Evolutionary conservation across 2,797 vertebrate genomes (phyloP), one percentile per base, ranked within the genome.

Genomic region (Clarias pachynema): DNA sequence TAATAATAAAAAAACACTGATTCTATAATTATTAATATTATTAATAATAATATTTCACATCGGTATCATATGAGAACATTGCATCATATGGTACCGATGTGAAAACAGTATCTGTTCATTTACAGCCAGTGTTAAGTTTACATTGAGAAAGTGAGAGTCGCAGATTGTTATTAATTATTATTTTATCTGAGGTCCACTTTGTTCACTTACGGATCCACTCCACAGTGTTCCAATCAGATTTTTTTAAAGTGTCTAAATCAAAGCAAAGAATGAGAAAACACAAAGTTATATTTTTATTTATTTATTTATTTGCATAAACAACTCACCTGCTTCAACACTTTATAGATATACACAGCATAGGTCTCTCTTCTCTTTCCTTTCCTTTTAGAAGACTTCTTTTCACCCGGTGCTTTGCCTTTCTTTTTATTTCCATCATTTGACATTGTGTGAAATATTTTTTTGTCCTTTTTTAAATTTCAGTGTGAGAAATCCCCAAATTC

Each of bases 311-410:
- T 7, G 60, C 18, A 40, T 40, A 44, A 37, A 5, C n/a, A 49
- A 83, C 87, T 90, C 84, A 95, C 96, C 95, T 95, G 96, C 88
- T 97, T 97, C 82, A 97, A 91, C 69, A 97, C 96, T 92, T 96
- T 97, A 85, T 96, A 97, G 90, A 97, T 95, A 44, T 95, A 97
- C 89, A 95, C 89, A 0, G 96, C 95, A 80, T 96, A 97, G 0
- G 91, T 95, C 84, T 97, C 96, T 83, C 94, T 94, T 37, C 94
- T 91, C 82, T 94, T 95, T 0, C 82, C 86, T 31, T 91, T 95
- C 88, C 88, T 94, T 87, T 94, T 97, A 0, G 85, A 15, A 26
- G 90, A 74, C 72, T 93, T 96, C 77, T 89, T 95, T 0, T 92
- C 89, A 0, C 92, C 87, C 3, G 92, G 60, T 2, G 24, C 49